Percentiles rank a stretch among this genome's conserved stretches.
Evolutionary conservation across 2,113 vertebrate species (phyloP).

Genomic region (Brachirus orientalis): DNA sequence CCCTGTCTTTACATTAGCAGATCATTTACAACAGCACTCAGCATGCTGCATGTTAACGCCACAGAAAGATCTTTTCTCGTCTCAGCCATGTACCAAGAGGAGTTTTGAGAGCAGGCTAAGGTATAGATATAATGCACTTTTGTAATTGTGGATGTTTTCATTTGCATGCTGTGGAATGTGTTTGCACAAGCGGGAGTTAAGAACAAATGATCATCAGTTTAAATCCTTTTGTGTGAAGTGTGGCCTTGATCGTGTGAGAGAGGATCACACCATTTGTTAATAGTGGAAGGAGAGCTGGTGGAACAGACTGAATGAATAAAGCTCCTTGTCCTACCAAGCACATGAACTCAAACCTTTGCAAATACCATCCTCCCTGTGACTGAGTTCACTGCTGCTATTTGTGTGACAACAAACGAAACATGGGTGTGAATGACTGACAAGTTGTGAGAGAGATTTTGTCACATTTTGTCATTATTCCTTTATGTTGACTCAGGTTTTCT

Average conservation of each 20-base stretch:
- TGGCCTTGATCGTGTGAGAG: constrained; percentile 17
- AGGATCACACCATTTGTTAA: constrained; percentile 10
- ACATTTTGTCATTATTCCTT: constrained; percentile 63
- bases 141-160: constrained; percentile 38
- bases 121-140: constrained; percentile 11
- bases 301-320: constrained; percentile 17
- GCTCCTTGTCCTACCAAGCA: constrained; percentile 18
- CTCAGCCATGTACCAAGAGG: constrained; percentile 29
- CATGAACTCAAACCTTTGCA: constrained; percentile 50
- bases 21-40: constrained; percentile 59
- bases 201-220: constrained; percentile 47
- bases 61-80: constrained; percentile 32
- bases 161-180: constrained; percentile 23
- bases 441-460: constrained; percentile 64
- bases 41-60: constrained; percentile 37
- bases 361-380: constrained; percentile 58
- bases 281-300: constrained; percentile 8
- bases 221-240: constrained; percentile 33
- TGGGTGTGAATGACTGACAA: constrained; percentile 71
- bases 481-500: constrained; percentile 43
- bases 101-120: constrained; percentile 36
- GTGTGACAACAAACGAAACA: constrained; percentile 69
- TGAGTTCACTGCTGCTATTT: constrained; percentile 65
- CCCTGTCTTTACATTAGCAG: constrained; percentile 62
- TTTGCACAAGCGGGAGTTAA: constrained; percentile 9